Evolutionary conservation across 1,140 invertebrate genomes (phyloP), one percentile per base, ranked within the genome.

Genomic region (Stegodyphus mimosarum): DNA sequence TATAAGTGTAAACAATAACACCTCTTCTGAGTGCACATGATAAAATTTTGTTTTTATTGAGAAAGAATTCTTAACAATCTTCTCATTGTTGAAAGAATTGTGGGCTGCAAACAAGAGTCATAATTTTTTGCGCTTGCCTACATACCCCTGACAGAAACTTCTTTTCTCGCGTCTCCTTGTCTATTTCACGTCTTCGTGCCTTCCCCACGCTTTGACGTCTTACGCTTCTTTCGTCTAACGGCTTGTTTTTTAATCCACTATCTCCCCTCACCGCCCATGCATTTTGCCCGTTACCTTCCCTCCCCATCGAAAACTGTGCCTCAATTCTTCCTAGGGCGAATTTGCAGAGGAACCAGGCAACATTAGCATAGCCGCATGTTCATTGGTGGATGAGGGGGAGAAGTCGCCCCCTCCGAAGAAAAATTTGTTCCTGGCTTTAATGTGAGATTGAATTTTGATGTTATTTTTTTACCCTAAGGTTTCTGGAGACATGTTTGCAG

Each of bases 281-380:
- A 67, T 13, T 17, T 67, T 67, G 9, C 64, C 64, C 52, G 18
- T 48, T 48, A 33, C 52, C 53, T 55, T 33, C 49, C 69, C 71
- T 15, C 13, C 11, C 13, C 64, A 67, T 67, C n/a, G 64, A 67
- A 67, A 67, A 67, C 64, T 67, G 50, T 73, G 48, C 49, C 18
- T 53, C 71, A 73, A 18, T 73, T 73, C 71, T 73, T 73, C 80
- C 60, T 63, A 55, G 49, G 80, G 70, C 71, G 80, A 83, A 83
- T 83, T 83, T 83, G 80, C 71, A 15, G 69, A 71, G 50, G 48
- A 49, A 55, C 71, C 52, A 55, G 53, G 50, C 79, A 13, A 74
- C 80, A 83, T 83, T 83, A 83, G 80, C 80, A 83, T 83, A 83
- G 80, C 55, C 71, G 80, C 80, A 83, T 83, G 80, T 74, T 83